Base-by-base conservation (phyloP, 2,113 vertebrate genomes). In the Petrocephalus microphthalmus region DNA sequence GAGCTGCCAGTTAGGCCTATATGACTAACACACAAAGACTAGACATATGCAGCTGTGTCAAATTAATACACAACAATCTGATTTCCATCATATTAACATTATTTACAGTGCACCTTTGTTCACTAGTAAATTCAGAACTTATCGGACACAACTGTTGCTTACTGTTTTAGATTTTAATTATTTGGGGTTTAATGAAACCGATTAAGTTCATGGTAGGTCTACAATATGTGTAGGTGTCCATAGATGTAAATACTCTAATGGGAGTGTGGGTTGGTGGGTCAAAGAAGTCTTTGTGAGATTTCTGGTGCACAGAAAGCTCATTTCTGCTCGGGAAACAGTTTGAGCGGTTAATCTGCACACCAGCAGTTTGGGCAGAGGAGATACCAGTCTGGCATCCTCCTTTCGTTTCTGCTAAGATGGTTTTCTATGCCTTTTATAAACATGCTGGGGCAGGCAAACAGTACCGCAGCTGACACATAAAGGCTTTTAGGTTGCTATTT, bases 11-110 rank as follows among this genome's bases (percentile, higher is more conserved):
- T 20, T 3, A 13, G 60, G 60, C 60, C 60, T n/a, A 83, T 8
- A 37, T 20, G 49, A 53, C 51, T 85, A 91, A 89, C 56, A 87
- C 67, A 54, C 81, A 45, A 85, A 49, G 89, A 90, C 88, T 90
- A 91, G 87, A 64, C 67, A 37, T 85, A 7, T 11, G 5, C 6
- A 85, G 56, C 56, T 67, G 60, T 84, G 82, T n/a, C 37, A 33
- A 83, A 8, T 88, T 37, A 78, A 82, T 49, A 71, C 10, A 82
- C 45, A 5, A 67, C 22, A 37, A 53, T 88, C 52, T 89, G 15
- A 56, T 88, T 87, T 83, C 86, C 89, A 82, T 87, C 33, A 87
- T 60, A 87, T 92, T 88, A 84, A n/a, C 84, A 89, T 90, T 17
- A 53, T 85, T 47, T 85, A 54, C 52, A 53, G 71, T 85, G 52